Conservation (phyloP, 1,140 invertebrate species). For the Melitaea cinxia region DNA sequence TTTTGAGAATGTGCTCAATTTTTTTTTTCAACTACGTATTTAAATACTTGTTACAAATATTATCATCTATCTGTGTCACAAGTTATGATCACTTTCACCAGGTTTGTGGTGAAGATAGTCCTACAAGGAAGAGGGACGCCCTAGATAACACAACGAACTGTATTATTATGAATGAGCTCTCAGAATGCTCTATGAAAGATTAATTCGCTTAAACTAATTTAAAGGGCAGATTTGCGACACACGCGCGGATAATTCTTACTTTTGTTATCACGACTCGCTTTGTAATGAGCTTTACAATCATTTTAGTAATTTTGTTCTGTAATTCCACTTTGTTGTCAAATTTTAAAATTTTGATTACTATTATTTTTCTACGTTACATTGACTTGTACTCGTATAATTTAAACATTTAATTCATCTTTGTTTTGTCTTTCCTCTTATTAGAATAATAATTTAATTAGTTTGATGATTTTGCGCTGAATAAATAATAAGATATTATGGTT, state of each 20-base stretch:
- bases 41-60: background rate
- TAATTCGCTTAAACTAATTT: conserved; percentile 38
- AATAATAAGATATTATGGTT: too few species aligned
- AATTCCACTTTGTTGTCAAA: background rate
- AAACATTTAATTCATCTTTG: too few species aligned
- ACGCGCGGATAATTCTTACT: conserved; percentile 32
- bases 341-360: conserved; percentile 13
- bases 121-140: conserved; percentile 58
- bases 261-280: conserved; percentile 36
- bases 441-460: too few species aligned
- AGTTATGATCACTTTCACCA: conserved; percentile 59
- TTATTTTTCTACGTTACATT: background rate
- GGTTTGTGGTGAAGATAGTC: conserved; percentile 59
- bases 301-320: conserved; percentile 8
- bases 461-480: too few species aligned
- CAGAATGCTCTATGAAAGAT: conserved; percentile 33
- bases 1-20: too few species aligned
- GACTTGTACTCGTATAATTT: background rate
- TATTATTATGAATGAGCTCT: conserved; percentile 45
- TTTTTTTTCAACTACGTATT: background rate
- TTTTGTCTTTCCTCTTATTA: too few species aligned
- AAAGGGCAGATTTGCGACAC: conserved; percentile 38
- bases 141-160: conserved; percentile 45
- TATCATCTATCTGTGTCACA: conserved; percentile 17
- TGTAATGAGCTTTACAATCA: conserved; percentile 23